phyloP scores from a whole-genome alignment of 92 coral and sea anemone genomes.

The Anthopleura xanthogrammica region DNA sequence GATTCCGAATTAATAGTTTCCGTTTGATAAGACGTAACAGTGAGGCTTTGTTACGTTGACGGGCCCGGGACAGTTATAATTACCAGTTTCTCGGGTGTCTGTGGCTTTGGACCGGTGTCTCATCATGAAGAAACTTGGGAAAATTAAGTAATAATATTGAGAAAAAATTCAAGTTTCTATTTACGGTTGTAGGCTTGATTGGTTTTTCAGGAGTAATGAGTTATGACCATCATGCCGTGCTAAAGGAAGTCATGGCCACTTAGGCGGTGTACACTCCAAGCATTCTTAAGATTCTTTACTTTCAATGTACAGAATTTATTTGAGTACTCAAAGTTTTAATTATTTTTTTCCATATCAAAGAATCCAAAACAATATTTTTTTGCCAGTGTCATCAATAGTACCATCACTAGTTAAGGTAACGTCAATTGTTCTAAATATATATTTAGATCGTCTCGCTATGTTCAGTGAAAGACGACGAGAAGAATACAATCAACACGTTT shows the following conservation, averaged over 20 bases:
- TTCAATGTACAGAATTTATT: not conserved
- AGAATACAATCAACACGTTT: not conserved
- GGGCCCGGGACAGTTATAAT: no score
- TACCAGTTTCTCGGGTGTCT: not conserved
- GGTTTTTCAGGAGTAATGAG: not conserved
- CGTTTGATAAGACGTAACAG: slow-evolving; percentile 3
- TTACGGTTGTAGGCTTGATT: not conserved
- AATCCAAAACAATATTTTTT: not conserved
- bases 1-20: slow-evolving; percentile 6
- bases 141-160: not conserved
- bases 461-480: not conserved
- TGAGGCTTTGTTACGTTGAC: slow-evolving; percentile 2
- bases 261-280: slow-evolving; percentile 20
- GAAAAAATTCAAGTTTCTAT: not conserved
- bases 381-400: no score
- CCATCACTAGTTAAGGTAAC: not conserved
- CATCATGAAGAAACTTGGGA: not conserved
- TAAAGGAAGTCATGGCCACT: slow-evolving; percentile 25
- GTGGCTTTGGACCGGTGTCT: no score
- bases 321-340: not conserved
- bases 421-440: not conserved
- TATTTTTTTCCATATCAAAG: not conserved
- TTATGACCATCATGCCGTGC: slow-evolving; percentile 18
- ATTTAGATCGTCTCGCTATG: not conserved
- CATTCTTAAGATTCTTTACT: slow-evolving; percentile 23